Evolutionary conservation across 2,797 vertebrate species (phyloP).

Genomic region (Acipenser ruthenus): DNA sequence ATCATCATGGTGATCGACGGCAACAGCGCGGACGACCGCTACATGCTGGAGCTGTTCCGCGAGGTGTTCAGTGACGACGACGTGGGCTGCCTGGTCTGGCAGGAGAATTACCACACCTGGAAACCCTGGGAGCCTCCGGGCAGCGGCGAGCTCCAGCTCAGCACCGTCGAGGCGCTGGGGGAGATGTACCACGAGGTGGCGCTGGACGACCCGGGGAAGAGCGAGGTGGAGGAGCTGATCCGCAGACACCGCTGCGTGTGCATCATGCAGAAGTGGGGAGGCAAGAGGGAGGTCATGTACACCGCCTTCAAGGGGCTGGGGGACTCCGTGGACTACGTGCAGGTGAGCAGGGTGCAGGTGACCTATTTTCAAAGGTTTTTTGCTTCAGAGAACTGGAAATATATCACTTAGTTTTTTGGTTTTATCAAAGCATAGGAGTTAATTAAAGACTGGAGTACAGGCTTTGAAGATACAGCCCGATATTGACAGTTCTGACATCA

Average conservation of each 20-base stretch:
- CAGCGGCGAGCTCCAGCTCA: too few species aligned
- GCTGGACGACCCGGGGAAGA: constrained; percentile 54
- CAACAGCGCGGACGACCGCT: constrained; percentile 68
- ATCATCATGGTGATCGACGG: constrained; percentile 82
- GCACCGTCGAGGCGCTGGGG: too few species aligned
- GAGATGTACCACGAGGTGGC: constrained; percentile 3
- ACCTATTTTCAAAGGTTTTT: too few species aligned
- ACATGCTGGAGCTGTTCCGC: constrained; percentile 82
- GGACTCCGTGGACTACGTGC: constrained; percentile 72
- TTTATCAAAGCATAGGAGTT: too few species aligned
- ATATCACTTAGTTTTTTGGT: too few species aligned
- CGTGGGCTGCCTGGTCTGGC: constrained; percentile 66
- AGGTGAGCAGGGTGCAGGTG: constrained; percentile 59
- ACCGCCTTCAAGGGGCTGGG: constrained; percentile 78
- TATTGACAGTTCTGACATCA: too few species aligned
- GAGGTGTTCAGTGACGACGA: constrained; percentile 68
- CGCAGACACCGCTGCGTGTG: constrained; percentile 65
- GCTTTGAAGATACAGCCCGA: too few species aligned
- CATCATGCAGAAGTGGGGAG: constrained; percentile 85
- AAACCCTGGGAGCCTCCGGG: constrained; percentile 31
- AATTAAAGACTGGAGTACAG: too few species aligned
- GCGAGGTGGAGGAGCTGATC: constrained; percentile 69
- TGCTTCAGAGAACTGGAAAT: too few species aligned
- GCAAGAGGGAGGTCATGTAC: constrained; percentile 87
- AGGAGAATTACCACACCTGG: constrained; percentile 71